phyloP scores from a whole-genome alignment of 2,113 vertebrate genomes.

The Campylorhamphus procurvoides region DNA sequence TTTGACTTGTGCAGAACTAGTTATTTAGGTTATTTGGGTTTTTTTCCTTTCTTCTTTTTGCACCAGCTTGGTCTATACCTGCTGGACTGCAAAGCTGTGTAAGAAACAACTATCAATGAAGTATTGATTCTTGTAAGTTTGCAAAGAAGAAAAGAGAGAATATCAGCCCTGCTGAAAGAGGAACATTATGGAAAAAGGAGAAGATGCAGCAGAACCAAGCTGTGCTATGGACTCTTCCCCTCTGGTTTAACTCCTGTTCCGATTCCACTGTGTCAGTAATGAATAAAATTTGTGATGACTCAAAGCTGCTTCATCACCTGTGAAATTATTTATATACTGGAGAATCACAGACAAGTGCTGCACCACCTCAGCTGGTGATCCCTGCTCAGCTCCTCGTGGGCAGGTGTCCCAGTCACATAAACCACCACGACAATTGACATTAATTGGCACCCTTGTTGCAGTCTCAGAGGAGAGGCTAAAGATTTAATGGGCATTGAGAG shows the following conservation, averaged over 20 bases:
- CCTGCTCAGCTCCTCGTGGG: not conserved
- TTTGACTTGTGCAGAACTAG: not conserved
- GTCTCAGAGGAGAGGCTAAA: not conserved
- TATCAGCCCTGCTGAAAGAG: not conserved
- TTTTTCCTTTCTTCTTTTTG: not conserved
- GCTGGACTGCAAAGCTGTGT: not conserved
- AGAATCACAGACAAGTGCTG: not conserved
- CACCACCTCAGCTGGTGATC: not conserved
- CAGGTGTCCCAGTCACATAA: conserved; percentile 13
- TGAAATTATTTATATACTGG: not conserved
- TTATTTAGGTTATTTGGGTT: not conserved
- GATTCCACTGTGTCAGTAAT: not conserved
- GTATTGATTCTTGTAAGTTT: not conserved
- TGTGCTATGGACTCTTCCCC: not conserved
- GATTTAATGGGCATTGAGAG: conserved; percentile 47
- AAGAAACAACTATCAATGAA: not conserved
- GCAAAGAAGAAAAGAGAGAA: not conserved
- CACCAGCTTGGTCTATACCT: not conserved
- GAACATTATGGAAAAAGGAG: not conserved
- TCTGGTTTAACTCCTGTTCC: not conserved
- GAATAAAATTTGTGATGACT: not conserved
- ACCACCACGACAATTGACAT: not conserved
- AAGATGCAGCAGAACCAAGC: not conserved
- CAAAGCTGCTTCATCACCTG: not conserved
- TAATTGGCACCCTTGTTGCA: conserved; percentile 48